phyloP scores from a whole-genome alignment of 2,113 vertebrate genomes.

The Semnopithecus entellus region DNA sequence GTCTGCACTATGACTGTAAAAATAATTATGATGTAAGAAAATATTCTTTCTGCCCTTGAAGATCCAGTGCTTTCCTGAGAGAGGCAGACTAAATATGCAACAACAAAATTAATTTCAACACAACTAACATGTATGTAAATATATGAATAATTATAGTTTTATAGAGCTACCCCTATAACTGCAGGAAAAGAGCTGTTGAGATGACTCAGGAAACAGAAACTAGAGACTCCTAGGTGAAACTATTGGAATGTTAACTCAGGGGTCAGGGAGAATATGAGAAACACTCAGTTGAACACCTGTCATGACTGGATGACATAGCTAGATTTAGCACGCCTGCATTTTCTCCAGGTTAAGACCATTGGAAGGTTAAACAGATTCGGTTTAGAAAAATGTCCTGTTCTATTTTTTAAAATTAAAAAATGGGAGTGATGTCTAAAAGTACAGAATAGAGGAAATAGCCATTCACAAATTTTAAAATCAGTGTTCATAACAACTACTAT shows the following conservation, averaged over 20 bases:
- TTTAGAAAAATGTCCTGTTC: not conserved
- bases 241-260: not conserved
- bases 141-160: not conserved
- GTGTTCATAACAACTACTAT: not conserved
- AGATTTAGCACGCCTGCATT: not conserved
- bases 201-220: not conserved
- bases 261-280: not conserved
- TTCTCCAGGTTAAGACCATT: not conserved
- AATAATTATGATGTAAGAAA: not conserved
- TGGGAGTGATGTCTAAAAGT: not conserved
- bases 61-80: not conserved
- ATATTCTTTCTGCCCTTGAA: not conserved
- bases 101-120: not conserved
- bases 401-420: not conserved
- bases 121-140: not conserved
- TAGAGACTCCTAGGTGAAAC: fast-evolving
- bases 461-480: constrained; percentile 7
- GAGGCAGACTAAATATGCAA: not conserved
- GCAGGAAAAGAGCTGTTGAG: not conserved
- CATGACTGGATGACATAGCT: not conserved
- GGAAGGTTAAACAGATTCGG: not conserved
- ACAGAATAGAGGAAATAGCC: not conserved
- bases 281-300: fast-evolving
- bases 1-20: not conserved
- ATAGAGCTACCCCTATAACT: not conserved